phyloP scores from a whole-genome alignment of 2,113 vertebrate genomes.

The Hymenochirus boettgeri region DNA sequence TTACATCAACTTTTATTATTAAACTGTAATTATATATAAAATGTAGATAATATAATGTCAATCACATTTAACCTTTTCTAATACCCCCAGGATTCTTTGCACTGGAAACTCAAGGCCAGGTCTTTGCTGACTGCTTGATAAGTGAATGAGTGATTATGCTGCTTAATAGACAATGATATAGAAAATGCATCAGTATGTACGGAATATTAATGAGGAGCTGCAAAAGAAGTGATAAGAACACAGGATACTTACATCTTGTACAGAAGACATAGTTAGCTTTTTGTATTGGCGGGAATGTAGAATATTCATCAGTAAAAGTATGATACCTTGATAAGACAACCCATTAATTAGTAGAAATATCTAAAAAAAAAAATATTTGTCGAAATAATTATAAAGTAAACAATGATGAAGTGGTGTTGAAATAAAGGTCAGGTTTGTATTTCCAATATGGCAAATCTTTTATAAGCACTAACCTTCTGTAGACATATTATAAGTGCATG shows the following conservation, averaged over 20 bases:
- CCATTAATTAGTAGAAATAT: neutral
- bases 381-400: too few species aligned
- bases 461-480: too few species aligned
- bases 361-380: neutral
- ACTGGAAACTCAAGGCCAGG: slow-evolving; percentile 63
- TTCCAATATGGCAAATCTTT: too few species aligned
- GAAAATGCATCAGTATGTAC: slow-evolving; percentile 81
- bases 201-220: slow-evolving; percentile 99
- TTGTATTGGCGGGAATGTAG: neutral
- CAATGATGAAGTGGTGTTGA: too few species aligned
- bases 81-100: slow-evolving; percentile 64
- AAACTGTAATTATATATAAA: slow-evolving; percentile 65
- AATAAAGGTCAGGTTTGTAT: too few species aligned
- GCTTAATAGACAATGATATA: slow-evolving; percentile 95
- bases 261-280: neutral
- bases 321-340: neutral
- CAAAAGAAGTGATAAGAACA: slow-evolving; percentile 85
- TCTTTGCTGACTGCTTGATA: slow-evolving; percentile 89
- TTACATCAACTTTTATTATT: slow-evolving; percentile 65
- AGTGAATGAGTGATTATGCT: slow-evolving; percentile 97
- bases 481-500: too few species aligned
- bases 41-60: slow-evolving; percentile 62
- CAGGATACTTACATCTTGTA: slow-evolving; percentile 61
- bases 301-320: neutral
- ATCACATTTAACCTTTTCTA: slow-evolving; percentile 69